Conservation (phyloP, 2,797 vertebrate genomes). For the Diglossa cyanea region DNA sequence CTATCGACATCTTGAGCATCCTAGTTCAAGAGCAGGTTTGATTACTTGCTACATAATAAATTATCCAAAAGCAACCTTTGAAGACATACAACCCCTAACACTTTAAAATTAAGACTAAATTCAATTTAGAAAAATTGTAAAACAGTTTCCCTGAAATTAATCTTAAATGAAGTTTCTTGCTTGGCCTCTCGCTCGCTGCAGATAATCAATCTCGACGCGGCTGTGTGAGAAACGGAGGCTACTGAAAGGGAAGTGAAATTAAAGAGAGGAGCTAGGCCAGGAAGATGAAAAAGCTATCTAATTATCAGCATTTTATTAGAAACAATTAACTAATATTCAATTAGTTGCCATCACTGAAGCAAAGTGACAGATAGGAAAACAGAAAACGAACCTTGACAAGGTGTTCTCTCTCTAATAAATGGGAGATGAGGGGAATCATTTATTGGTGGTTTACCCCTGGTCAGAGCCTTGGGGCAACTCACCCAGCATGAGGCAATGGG, state of each 20-base stretch:
- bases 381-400: conserved; percentile 68
- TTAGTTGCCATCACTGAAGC: conserved; percentile 37
- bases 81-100: conserved; percentile 52
- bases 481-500: conserved; percentile 57
- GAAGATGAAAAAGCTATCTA: conserved; percentile 38
- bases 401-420: conserved; percentile 83
- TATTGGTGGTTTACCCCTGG: conserved; percentile 66
- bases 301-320: conserved; percentile 68
- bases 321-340: conserved; percentile 70
- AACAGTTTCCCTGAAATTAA: conserved; percentile 69
- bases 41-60: conserved; percentile 64
- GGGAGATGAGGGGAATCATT: conserved; percentile 66
- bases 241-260: conserved; percentile 50
- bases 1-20: background rate
- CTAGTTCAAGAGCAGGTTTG: conserved; percentile 16
- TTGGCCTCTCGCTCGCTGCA: conserved; percentile 52
- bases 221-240: background rate
- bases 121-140: conserved; percentile 69
- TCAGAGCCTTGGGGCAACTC: conserved; percentile 58
- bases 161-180: conserved; percentile 72
- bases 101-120: conserved; percentile 72
- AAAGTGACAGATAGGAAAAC: conserved; percentile 63
- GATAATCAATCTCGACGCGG: conserved; percentile 65
- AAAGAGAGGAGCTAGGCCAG: conserved; percentile 32
- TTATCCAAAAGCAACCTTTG: conserved; percentile 69